Evolutionary conservation across 1,140 invertebrate species (phyloP), one percentile per base, ranked within the genome.

Genomic region (Brachionus sp.): DNA sequence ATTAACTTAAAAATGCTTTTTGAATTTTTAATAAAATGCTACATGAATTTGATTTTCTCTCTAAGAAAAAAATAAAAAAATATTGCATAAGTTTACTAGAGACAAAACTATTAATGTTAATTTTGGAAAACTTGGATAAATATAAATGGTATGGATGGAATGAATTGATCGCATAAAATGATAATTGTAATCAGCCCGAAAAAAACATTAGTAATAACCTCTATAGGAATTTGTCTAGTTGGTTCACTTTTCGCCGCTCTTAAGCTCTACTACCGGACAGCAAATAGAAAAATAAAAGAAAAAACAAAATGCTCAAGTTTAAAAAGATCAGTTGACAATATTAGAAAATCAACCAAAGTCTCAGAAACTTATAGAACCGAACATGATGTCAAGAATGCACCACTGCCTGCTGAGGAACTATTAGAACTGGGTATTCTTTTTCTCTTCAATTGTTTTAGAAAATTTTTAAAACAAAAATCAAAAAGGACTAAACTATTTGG

Each of bases 401-500:
- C 70, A 2, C 10, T 80, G 23, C 50, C 50, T 12, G 77, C 50
- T 6, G 50, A 80, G 35, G 77, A 80, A 35, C 50, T 80, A 9
- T 19, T 80, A 19, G 77, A 80, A 62, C 35, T 80, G 25, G 77
- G 77, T 66, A 46, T 29, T 25, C 10, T 10, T 19, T 25, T 16
- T 70, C n/a, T 37, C 23, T 70, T 3, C 29, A 3, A 29, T 39
- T 39, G 2, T 10, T 2, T 3, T 16, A n/a, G 10, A 70, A 44
- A 33, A n/a, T 9, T 3, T 37, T 16, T 1, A 2, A 70, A 29
- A 9, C 25, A 25, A 37, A 70, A 70, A 19, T 33, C 25, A 5
- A 16, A 5, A n/a, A 78, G 75, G 75, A n/a, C 37, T 80, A 44
- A 80, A 80, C 23, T 80, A 62, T 66, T 80, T 80, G 19, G 25